Evolutionary conservation across 2,797 vertebrate genomes (phyloP).

Genomic region (Pelobates cultripes): DNA sequence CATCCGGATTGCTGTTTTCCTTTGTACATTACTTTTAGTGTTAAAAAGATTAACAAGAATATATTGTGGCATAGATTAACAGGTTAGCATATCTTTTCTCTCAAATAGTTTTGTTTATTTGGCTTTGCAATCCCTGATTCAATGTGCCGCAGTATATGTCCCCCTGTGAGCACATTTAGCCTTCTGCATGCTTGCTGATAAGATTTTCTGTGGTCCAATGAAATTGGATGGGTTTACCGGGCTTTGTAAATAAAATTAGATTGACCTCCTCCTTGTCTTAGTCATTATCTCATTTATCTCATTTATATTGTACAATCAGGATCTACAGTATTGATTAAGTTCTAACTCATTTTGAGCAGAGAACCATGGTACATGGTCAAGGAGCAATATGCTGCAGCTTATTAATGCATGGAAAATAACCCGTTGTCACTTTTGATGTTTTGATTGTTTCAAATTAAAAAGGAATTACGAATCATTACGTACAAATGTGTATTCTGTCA

Average conservation of each 20-base stretch:
- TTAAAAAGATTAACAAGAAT: neutral
- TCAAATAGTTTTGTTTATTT: neutral
- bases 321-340: slow-evolving; percentile 84
- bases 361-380: slow-evolving; percentile 56
- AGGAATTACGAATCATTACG: neutral
- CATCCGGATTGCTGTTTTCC: too few relatives aligned
- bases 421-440: neutral
- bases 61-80: neutral
- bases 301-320: slow-evolving; percentile 84
- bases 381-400: neutral
- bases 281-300: slow-evolving; percentile 82
- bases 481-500: neutral
- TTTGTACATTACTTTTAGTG: too few relatives aligned
- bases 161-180: slow-evolving; percentile 46
- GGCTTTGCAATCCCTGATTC: slow-evolving; percentile 63
- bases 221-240: slow-evolving; percentile 71
- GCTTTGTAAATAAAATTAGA: slow-evolving; percentile 74
- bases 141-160: slow-evolving; percentile 38
- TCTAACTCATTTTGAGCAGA: slow-evolving; percentile 82
- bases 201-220: slow-evolving; percentile 64
- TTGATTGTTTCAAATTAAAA: neutral
- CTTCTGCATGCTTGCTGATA: slow-evolving; percentile 66
- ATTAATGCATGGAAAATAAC: neutral
- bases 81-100: neutral
- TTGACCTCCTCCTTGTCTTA: slow-evolving; percentile 69